A percentile compares a stretch with the other conserved stretches of the same genome.
phyloP scores from a whole-genome alignment of 2,113 vertebrate species.

The Verasper variegatus region DNA sequence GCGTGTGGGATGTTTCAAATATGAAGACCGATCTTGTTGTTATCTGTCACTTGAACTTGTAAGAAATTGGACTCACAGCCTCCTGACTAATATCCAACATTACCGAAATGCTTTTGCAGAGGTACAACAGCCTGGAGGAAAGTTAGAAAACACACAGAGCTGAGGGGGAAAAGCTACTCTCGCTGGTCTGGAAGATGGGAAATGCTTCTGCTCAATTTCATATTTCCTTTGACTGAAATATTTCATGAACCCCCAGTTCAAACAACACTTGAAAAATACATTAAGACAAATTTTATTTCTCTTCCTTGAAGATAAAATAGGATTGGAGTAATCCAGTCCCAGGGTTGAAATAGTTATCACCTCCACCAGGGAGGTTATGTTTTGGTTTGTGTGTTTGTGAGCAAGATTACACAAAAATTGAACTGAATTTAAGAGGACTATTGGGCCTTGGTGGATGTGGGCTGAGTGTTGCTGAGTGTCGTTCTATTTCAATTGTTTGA shows the following conservation, averaged over 20 bases:
- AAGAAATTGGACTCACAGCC: constrained; percentile 19
- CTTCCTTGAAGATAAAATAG: not conserved
- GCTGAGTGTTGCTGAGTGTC: too few species aligned
- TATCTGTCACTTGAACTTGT: constrained; percentile 49
- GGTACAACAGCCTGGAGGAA: not conserved
- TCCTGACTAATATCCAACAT: constrained; percentile 31
- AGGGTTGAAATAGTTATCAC: too few species aligned
- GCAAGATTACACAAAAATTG: too few species aligned
- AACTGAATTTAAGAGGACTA: too few species aligned
- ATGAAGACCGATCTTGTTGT: constrained; percentile 37
- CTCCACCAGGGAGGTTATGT: too few species aligned
- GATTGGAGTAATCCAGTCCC: too few species aligned
- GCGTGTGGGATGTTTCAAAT: constrained; percentile 55
- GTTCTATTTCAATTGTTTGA: too few species aligned
- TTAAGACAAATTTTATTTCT: not conserved
- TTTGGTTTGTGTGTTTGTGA: too few species aligned
- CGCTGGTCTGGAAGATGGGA: not conserved
- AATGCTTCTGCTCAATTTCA: not conserved
- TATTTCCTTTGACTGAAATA: not conserved
- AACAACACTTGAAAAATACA: not conserved
- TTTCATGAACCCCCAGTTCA: not conserved
- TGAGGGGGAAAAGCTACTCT: not conserved
- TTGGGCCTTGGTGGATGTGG: too few species aligned
- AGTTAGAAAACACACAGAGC: not conserved
- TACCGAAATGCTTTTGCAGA: not conserved